A percentile compares a stretch with the other conserved stretches of the same genome.
phyloP scores from a whole-genome alignment of 2,888 invertebrate species.

The Sympetrum striolatum region DNA sequence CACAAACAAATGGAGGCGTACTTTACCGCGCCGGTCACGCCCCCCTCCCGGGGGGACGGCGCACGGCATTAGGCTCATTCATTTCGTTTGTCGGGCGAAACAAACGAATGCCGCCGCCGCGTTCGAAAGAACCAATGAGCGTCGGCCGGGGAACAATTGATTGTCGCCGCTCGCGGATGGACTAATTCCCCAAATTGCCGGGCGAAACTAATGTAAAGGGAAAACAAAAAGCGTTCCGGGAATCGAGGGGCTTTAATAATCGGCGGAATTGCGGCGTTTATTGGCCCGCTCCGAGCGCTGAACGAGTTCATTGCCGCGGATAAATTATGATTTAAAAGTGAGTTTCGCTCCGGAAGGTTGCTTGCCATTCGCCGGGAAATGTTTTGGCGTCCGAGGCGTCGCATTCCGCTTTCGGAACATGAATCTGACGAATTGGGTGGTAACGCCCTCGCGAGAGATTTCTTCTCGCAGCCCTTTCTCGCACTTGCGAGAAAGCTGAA shows the following conservation, averaged over 20 bases:
- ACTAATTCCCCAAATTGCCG: neutral
- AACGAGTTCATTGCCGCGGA: neutral
- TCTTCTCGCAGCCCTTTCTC: neutral
- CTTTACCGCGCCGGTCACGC: conserved; percentile 6
- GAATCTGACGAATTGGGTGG: neutral
- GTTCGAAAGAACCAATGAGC: neutral
- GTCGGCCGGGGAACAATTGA: neutral
- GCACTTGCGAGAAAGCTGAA: conserved; percentile 19
- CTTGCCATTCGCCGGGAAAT: neutral
- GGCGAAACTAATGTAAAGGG: neutral
- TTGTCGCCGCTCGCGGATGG: neutral
- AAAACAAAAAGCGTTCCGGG: neutral
- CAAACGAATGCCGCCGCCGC: neutral
- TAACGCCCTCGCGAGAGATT: conserved; percentile 7
- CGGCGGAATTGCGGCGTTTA: neutral
- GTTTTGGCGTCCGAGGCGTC: neutral
- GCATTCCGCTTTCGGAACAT: neutral
- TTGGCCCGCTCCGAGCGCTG: neutral
- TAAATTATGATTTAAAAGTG: neutral
- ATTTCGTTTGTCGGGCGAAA: neutral
- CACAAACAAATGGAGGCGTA: conserved; percentile 5
- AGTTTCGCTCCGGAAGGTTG: too few relatives aligned
- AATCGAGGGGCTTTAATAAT: neutral
- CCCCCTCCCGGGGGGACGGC: neutral
- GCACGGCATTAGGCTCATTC: neutral